Percentiles rank a stretch among this genome's conserved stretches.
phyloP scores from a whole-genome alignment of 2,113 vertebrate species.

The Platycercus adscitus region DNA sequence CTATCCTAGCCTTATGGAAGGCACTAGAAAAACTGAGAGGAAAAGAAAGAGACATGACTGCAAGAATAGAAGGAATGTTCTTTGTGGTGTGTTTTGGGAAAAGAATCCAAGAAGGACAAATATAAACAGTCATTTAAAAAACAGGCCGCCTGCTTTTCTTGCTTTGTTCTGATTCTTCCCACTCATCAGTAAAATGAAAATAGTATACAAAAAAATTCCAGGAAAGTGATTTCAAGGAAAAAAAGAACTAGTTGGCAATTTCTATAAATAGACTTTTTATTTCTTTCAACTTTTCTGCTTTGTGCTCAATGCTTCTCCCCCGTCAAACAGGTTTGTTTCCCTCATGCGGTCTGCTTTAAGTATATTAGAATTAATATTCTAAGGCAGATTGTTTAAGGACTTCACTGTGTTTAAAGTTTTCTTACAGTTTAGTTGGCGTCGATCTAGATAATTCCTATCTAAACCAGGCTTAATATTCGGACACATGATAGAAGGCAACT shows the following conservation, averaged over 20 bases:
- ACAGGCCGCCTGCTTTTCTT: not conserved
- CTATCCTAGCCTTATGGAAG: not conserved
- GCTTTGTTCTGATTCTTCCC: constrained; percentile 19
- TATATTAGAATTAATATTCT: not conserved
- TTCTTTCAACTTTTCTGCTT: not conserved
- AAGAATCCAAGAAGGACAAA: not conserved
- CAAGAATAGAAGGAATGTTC: not conserved
- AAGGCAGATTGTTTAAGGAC: not conserved
- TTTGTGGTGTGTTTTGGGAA: not conserved
- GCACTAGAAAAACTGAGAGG: not conserved
- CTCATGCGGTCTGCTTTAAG: not conserved
- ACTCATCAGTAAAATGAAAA: constrained; percentile 8
- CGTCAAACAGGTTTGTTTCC: not conserved
- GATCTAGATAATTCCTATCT: not conserved
- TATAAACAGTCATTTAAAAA: not conserved
- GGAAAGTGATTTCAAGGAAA: constrained; percentile 20
- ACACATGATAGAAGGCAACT: not conserved
- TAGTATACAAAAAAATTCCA: not conserved
- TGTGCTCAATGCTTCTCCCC: not conserved
- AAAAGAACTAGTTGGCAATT: not conserved
- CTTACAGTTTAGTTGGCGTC: not conserved
- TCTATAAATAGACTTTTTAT: not conserved
- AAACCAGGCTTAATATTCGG: not conserved
- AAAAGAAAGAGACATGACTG: not conserved
- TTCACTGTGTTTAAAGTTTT: not conserved